Evolutionary conservation across 2,113 vertebrate genomes (phyloP), one percentile per base, ranked within the genome.

Genomic region (Microcebus murinus): DNA sequence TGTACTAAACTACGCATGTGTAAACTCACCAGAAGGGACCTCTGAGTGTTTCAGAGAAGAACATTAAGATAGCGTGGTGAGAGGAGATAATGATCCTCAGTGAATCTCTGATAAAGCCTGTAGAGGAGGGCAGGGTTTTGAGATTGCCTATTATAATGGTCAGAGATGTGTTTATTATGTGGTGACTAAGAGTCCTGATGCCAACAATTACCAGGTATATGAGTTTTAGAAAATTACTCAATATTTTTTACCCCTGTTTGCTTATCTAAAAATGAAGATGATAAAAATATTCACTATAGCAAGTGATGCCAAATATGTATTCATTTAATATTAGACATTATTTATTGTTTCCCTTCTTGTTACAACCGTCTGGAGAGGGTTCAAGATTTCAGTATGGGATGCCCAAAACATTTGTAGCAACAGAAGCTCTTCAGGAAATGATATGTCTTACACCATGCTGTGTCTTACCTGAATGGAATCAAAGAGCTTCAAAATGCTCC

Each of bases 271-370:
- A 91, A 63, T 48, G 25, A 92, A 67, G 21, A 42, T 71, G 34
- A 42, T 48, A 74, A 81, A 89, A 67, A 50, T 55, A 76, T 68
- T 71, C 27, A 89, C 17, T 13, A 80, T 55, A 34, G 12, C 15
- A 77, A 27, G 45, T 14, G 4, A 61, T 73, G 3, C 15, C 27
- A 91, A 86, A 9, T n/a, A 4, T 29, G 6, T 36, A 52, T 8
- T 87, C 20, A 48, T 55, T 91, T 50, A 68, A 20, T 59, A 42
- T n/a, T 14, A 42, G 74, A 73, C 4, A 55, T 6, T 29, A 15
- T 68, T 34, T 67, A 21, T 50, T 73, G 7, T 63, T 74, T 85
- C 70, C 79, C 39, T 94, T 80, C 68, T 80, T 77, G 18, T 90
- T 42, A 48, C 25, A 83, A 45, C n/a, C 61, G 23, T 48, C 10